Percentiles rank a stretch among this genome's conserved stretches.
Conservation (phyloP, 2,797 vertebrate species). For the Parotocinclus haroldoi region DNA sequence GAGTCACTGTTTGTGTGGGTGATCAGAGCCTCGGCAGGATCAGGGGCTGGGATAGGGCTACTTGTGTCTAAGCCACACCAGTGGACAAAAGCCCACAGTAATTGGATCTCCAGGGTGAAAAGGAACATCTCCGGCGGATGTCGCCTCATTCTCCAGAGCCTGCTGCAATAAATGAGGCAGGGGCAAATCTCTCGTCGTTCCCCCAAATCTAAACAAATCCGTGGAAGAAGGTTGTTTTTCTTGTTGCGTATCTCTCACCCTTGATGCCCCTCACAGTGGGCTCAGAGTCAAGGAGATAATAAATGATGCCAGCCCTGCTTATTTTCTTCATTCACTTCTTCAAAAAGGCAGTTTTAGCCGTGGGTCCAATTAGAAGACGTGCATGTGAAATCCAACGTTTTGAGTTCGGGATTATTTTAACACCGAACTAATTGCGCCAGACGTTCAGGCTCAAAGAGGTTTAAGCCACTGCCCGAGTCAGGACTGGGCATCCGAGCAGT, state of each 20-base stretch:
- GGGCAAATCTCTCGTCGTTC: conserved; percentile 4
- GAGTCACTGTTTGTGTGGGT: conserved; percentile 15
- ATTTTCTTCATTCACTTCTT: no score
- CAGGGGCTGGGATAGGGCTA: conserved; percentile 7
- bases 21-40: conserved; percentile 6
- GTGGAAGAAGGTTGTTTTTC: not conserved
- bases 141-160: conserved; percentile 43
- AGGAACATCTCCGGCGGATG: conserved; percentile 49
- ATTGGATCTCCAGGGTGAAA: conserved; percentile 65
- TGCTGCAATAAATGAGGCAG: conserved; percentile 29
- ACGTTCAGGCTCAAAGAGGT: not conserved
- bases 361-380: no score
- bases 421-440: no score
- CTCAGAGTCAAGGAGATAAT: no score
- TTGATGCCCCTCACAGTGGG: no score
- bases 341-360: no score
- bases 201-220: conserved; percentile 10
- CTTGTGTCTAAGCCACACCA: conserved; percentile 46
- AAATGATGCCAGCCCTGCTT: no score
- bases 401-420: no score
- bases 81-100: conserved; percentile 62
- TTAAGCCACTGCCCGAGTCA: conserved; percentile 1
- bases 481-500: no score
- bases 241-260: not conserved
- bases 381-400: no score